phyloP scores from a whole-genome alignment of 2,888 invertebrate species.

The Chaetogeoica ovagalla region DNA sequence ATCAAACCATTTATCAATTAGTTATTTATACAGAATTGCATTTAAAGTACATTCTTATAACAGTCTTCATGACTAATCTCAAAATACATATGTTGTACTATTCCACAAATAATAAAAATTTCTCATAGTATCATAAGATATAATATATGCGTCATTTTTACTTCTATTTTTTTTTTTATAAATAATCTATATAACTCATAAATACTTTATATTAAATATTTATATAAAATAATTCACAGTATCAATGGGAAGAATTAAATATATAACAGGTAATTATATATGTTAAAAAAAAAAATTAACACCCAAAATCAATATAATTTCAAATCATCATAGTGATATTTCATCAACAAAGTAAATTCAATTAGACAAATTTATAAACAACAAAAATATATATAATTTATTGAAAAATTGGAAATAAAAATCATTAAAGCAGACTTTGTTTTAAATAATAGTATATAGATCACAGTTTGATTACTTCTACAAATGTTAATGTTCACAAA shows the following conservation, averaged over 20 bases:
- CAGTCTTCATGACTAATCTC: too few species aligned
- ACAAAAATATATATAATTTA: not conserved
- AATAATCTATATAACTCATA: not conserved
- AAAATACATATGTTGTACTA: too few species aligned
- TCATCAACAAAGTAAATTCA: not conserved
- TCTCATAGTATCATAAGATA: not conserved
- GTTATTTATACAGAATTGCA: not conserved
- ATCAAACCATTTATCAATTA: not conserved
- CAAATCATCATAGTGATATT: not conserved
- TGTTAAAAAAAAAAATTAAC: constrained; percentile 6
- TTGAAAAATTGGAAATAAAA: constrained; percentile 4
- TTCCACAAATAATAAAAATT: not conserved
- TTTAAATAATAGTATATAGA: constrained; percentile 4
- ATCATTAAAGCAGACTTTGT: not conserved
- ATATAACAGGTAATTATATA: not conserved
- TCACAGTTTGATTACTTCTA: not conserved
- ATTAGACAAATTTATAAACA: not conserved
- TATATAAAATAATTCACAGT: constrained; percentile 22
- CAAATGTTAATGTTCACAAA: constrained; percentile 33
- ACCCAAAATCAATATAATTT: not conserved
- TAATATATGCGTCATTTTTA: not conserved
- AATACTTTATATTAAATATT: not conserved
- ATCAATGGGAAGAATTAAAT: not conserved
- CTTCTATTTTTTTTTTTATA: not conserved
- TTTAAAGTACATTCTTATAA: not conserved